Evolutionary conservation across 2,888 invertebrate species (phyloP), one percentile per base, ranked within the genome.

Genomic region (Heliconius ethilla): DNA sequence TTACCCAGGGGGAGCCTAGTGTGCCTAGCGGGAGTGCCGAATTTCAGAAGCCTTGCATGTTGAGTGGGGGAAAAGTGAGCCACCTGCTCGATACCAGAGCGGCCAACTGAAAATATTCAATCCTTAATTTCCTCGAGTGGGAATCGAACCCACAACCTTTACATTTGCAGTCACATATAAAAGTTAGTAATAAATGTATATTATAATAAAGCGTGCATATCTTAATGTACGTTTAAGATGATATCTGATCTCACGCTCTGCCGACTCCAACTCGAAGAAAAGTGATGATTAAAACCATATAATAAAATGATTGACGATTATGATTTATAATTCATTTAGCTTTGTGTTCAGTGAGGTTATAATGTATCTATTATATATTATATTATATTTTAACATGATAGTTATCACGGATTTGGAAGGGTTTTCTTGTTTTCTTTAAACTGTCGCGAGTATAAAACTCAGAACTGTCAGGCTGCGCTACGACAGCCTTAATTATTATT

Each of bases 221-320:
- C 9, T 37, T 40, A 25, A 62, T 73, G 86, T 84, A 85, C 65
- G 66, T 51, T 65, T 75, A 75, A 33, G 51, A 45, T 22, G 66
- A 70, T 70, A 70, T 18, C 70, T 22, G 70, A n/a, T 75, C 40
- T n/a, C 74, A 74, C 40, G 74, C 63, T 63, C 29, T 45, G 74
- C 63, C 40, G 22, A 45, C 74, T 74, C 27, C 40, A 13, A 45
- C 74, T 74, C 65, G 63, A 65, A 74, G 72, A 59, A 59, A 72
- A 33, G 33, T n/a, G 37, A 37, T 27, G 40, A 74, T 74, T 45
- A 65, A 63, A 45, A 65, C 18, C 63, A 45, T 74, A 65, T 74
- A 63, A 74, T 69, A 74, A 59, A 62, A 45, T 74, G 63, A 74
- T 72, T 33, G n/a, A 74, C 73, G 62, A 40, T 62, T 45, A 74